A percentile compares a stretch with the other conserved stretches of the same genome.
Evolutionary conservation across 2,113 vertebrate species (phyloP).

Genomic region (Petrocephalus microphthalmus): DNA sequence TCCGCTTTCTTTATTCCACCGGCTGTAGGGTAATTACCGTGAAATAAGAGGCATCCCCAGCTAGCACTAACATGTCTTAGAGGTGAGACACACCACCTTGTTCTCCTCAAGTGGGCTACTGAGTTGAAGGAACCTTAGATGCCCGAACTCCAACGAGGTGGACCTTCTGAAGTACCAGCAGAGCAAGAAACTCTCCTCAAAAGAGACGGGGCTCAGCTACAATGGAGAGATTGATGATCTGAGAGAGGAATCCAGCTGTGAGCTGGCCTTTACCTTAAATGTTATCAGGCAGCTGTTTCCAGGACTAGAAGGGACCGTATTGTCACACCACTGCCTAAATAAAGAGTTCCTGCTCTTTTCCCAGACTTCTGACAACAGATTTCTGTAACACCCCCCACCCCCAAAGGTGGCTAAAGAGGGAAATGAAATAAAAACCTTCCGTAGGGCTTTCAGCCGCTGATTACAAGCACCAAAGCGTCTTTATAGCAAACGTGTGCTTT

Average conservation of each 20-base stretch:
- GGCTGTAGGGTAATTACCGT: neutral
- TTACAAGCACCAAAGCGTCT: neutral
- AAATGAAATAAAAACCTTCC: neutral
- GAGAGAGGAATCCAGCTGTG: neutral
- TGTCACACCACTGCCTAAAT: neutral
- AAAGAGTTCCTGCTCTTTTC: neutral
- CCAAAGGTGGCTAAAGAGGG: neutral
- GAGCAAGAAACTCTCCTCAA: neutral
- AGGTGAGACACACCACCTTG: neutral
- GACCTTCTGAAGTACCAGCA: neutral
- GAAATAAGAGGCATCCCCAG: neutral
- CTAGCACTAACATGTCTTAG: neutral
- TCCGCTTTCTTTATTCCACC: neutral
- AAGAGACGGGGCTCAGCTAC: neutral
- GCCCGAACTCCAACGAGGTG: neutral
- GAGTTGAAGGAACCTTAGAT: neutral
- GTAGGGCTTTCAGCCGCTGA: neutral
- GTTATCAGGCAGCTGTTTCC: neutral
- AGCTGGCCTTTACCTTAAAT: neutral
- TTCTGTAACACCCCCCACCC: neutral
- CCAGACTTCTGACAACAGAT: neutral
- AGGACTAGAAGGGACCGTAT: neutral
- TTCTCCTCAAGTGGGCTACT: neutral
- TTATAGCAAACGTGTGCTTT: constrained; percentile 3
- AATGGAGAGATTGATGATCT: neutral